Base-by-base conservation (phyloP, 2,113 vertebrate species). In the Erpornis zantholeuca region DNA sequence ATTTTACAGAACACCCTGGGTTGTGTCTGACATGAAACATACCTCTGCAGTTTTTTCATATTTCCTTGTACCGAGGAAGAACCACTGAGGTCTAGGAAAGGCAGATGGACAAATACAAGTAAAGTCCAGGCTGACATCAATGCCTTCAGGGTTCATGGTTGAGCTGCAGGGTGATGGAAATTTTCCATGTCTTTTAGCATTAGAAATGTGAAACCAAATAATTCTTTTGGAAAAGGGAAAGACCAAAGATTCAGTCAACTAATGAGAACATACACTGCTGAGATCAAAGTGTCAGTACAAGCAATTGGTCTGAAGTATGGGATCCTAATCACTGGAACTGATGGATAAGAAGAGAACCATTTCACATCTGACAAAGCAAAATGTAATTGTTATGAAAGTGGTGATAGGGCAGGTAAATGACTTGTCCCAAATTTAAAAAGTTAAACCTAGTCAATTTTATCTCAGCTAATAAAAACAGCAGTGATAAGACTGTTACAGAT, bases 391-490 rank as follows among this genome's bases (percentile, higher is more conserved):
- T 95, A 77, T 88, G 91, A 82, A 97, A 94, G 44, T 89, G 61
- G 95, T 97, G 94, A 97, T 95, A 96, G 80, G 94, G 80, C 94
- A 97, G 97, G 96, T 97, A 97, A 96, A 97, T 95, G 15, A 96
- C 80, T 96, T 97, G 92, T 89, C 71, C 80, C 88, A 83, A 94
- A 97, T 97, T 98, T 94, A 97, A 96, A 89, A 97, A 92, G 94
- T 97, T 79, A 97, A 97, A 95, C 65, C 69, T 93, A 93, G 94
- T 97, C 98, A 98, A 98, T 98, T 97, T 97, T 96, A 95, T 94
- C 83, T 95, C 88, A 75, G 92, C 77, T 97, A 97, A 97, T 98
- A 98, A 97, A 97, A 97, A 42, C 66, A 94, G 50, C 59, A 94
- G 56, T 92, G 95, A 97, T 97, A 97, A 97, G 77, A 75, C 80